Evolutionary conservation across 2,113 vertebrate species (phyloP).

Genomic region (cattle (Bos taurus)): DNA sequence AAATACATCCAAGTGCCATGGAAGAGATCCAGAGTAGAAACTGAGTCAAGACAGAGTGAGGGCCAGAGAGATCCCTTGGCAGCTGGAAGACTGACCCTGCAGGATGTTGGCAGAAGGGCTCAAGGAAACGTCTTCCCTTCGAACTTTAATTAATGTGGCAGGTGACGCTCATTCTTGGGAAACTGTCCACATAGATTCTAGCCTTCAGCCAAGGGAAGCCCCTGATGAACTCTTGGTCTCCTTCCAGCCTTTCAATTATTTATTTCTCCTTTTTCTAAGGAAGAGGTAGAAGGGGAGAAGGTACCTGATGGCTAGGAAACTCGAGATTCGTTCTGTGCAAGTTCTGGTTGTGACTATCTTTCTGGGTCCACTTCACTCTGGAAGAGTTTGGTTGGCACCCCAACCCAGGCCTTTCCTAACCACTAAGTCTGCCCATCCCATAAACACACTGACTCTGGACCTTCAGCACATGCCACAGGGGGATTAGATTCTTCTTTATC

Average conservation of each 20-base stretch:
- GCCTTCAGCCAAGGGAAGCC: not conserved
- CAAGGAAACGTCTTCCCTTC: not conserved
- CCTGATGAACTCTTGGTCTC: not conserved
- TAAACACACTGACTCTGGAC: not conserved
- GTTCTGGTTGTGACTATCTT: not conserved
- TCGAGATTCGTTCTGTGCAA: not conserved
- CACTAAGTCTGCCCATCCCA: not conserved
- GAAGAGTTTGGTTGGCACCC: not conserved
- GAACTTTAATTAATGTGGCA: not conserved
- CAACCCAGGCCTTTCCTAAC: not conserved
- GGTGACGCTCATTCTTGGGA: not conserved
- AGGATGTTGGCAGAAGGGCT: not conserved
- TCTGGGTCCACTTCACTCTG: not conserved
- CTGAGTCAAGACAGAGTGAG: not conserved
- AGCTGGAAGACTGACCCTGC: too few relatives aligned
- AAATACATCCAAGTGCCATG: not conserved
- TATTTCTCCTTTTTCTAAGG: not conserved
- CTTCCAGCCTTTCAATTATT: not conserved
- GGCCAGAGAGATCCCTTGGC: not conserved
- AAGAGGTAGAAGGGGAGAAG: not conserved
- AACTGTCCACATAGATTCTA: not conserved
- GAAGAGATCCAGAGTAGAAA: not conserved
- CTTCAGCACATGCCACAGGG: not conserved
- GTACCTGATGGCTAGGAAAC: not conserved
- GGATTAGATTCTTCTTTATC: not conserved